Conservation (phyloP, 2,888 invertebrate genomes). For the Pseudococcus longispinus region DNA sequence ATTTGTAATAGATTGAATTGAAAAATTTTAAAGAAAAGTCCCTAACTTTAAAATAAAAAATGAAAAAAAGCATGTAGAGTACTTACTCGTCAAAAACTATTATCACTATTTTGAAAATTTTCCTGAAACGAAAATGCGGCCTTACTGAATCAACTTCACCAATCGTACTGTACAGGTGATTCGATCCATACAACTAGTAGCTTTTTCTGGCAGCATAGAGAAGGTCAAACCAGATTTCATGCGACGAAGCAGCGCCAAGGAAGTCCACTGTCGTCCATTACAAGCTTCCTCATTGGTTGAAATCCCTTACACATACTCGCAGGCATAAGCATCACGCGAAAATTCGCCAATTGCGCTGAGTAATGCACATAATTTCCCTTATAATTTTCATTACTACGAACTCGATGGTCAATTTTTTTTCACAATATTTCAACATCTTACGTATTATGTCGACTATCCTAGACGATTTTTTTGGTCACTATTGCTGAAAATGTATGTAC, state of each 20-base stretch:
- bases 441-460: neutral
- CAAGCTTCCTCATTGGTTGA: neutral
- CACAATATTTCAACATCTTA: neutral
- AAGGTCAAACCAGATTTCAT: constrained; percentile 45
- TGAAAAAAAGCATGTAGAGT: neutral
- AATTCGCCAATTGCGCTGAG: neutral
- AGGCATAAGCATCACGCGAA: neutral
- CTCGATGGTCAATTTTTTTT: too few relatives aligned
- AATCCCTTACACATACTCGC: constrained; percentile 16
- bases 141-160: neutral
- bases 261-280: neutral
- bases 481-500: too few relatives aligned
- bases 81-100: neutral
- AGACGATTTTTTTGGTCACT: neutral
- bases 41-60: neutral
- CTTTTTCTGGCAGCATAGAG: neutral
- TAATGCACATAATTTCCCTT: neutral
- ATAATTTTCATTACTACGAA: neutral
- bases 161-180: constrained; percentile 10
- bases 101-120: neutral
- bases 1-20: neutral
- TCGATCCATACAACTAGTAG: neutral
- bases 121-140: neutral
- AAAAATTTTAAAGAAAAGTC: neutral
- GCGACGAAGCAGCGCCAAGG: constrained; percentile 5